Evolutionary conservation across 1,140 invertebrate genomes (phyloP), one percentile per base, ranked within the genome.

Genomic region (Globodera ellingtonae): DNA sequence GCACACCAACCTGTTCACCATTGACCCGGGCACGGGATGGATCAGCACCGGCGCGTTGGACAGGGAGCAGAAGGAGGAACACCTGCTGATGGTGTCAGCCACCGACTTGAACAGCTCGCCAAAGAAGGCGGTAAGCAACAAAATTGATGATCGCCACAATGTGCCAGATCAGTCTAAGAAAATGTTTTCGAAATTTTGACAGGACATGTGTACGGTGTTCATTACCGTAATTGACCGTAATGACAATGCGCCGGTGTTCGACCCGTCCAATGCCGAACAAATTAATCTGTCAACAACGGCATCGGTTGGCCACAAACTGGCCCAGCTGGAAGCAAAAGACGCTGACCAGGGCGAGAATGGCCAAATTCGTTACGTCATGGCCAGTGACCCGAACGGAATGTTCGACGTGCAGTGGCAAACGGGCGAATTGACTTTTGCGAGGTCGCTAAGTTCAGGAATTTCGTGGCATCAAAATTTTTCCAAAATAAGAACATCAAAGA

Each of bases 391-490:
- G 50, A 84, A 65, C 71, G 81, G 77, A 15, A 79, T 83, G 48
- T 72, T 84, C 9, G 84, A 84, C 52, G 56, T 84, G 46, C 62
- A 71, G 44, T 76, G 81, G 24, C 59, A 84, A 13, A 86, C 15
- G n/a, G 84, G 84, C 3, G 78, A 79, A 46, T 21, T 84, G 7
- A 74, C 85, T 35, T 87, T 84, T 74, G 84, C 84, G n/a, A 81
- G 85, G 82, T 86, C 21, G 46, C 7, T n/a, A 10, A 59, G 18
- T 59, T 24, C 24, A 24, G 24, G 1, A 1, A 24, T 24, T 24
- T 24, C 24, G 24, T 24, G 0, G 24, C 0, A 24, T 24, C 24
- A 24, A 24, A 24, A 24, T 24, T 24, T 24, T 59, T 35, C 24
- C 2, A 35, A 35, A 35, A 35, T 35, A 35, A 35, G 35, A 2